Conservation (phyloP, 1,140 invertebrate genomes). For the Aphelenchoides fujianensis region DNA sequence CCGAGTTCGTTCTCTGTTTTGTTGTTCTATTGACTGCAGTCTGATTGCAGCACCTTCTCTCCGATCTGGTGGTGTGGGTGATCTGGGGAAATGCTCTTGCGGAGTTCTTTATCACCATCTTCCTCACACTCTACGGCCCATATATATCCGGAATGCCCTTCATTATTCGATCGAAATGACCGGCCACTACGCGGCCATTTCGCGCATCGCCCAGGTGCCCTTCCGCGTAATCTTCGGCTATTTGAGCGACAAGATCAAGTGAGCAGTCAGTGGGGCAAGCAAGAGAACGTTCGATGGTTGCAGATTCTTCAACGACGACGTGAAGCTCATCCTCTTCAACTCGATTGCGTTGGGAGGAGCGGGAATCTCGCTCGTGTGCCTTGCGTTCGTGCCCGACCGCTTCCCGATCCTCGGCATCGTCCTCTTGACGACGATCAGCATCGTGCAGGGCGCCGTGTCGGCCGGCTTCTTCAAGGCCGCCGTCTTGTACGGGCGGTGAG, state of each 20-base stretch:
- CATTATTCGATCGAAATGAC: slow-evolving; percentile 26
- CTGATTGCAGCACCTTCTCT: slow-evolving; percentile 20
- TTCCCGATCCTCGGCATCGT: slow-evolving; percentile 26
- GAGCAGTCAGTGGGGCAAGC: no score
- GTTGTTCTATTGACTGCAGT: neutral
- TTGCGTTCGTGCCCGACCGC: slow-evolving; percentile 5
- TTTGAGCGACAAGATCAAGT: slow-evolving; percentile 30
- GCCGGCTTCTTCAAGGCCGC: slow-evolving; percentile 44
- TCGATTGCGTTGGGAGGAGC: slow-evolving; percentile 34
- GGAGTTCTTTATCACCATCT: slow-evolving; percentile 24
- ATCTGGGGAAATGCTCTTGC: slow-evolving; percentile 29
- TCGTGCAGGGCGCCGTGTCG: slow-evolving; percentile 20
- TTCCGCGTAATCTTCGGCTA: slow-evolving; percentile 8
- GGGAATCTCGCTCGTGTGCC: slow-evolving; percentile 18
- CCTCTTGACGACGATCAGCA: slow-evolving; percentile 26
- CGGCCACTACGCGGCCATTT: slow-evolving; percentile 18
- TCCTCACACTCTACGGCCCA: slow-evolving; percentile 27
- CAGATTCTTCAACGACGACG: slow-evolving; percentile 32
- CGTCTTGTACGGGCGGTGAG: slow-evolving; percentile 2
- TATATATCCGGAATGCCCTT: slow-evolving; percentile 27
- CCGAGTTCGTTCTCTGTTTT: no score
- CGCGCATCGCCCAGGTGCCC: slow-evolving; percentile 19
- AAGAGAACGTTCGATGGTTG: neutral
- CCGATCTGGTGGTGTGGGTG: slow-evolving; percentile 10
- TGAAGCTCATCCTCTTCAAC: slow-evolving; percentile 38